A percentile compares a stretch with the other conserved stretches of the same genome.
These are phyloP conservation scores for Microdon myrmicae DNA, from an alignment of 2,888 invertebrate species.

Conservation along the genomic window DNA sequence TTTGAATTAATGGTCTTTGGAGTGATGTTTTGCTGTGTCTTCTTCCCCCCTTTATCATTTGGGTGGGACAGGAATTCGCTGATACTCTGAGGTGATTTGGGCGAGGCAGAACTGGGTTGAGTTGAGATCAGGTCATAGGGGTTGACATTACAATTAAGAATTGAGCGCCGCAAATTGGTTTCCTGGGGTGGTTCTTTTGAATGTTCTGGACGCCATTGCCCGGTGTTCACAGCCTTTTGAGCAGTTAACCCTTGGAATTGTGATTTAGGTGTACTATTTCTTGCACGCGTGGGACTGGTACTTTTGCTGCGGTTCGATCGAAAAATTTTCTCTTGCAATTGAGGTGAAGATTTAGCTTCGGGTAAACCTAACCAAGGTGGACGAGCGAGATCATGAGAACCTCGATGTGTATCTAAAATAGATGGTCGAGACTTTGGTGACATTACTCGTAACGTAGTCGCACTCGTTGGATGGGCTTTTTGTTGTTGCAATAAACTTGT, in stretches of 20 bases:
- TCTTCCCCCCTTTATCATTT: conserved; percentile 67
- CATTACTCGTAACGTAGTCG: conserved; percentile 74
- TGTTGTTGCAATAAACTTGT: conserved; percentile 56
- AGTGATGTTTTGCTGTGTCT: conserved; percentile 23
- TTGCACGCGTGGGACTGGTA: conserved; percentile 71
- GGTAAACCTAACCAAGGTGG: conserved; percentile 79
- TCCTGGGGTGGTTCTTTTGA: conserved; percentile 56
- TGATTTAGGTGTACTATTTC: conserved; percentile 67
- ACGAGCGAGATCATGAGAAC: conserved; percentile 87
- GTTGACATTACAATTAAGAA: conserved; percentile 84
- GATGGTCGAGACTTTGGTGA: conserved; percentile 72
- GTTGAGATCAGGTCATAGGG: conserved; percentile 82
- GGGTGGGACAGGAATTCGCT: conserved; percentile 68
- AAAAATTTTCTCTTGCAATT: conserved; percentile 60
- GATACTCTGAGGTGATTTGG: conserved; percentile 53
- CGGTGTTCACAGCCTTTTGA: conserved; percentile 51
- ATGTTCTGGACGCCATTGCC: conserved; percentile 62
- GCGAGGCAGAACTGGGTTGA: conserved; percentile 55
- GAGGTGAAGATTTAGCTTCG: conserved; percentile 58
- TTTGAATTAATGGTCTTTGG: conserved; percentile 38
- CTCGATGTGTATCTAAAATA: conserved; percentile 74
- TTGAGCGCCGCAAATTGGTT: conserved; percentile 72
- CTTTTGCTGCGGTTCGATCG: conserved; percentile 68
- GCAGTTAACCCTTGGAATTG: conserved; percentile 63
- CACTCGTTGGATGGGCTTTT: conserved; percentile 63